Base-by-base conservation (phyloP, 2,888 invertebrate species). In the Agelastica alni region DNA sequence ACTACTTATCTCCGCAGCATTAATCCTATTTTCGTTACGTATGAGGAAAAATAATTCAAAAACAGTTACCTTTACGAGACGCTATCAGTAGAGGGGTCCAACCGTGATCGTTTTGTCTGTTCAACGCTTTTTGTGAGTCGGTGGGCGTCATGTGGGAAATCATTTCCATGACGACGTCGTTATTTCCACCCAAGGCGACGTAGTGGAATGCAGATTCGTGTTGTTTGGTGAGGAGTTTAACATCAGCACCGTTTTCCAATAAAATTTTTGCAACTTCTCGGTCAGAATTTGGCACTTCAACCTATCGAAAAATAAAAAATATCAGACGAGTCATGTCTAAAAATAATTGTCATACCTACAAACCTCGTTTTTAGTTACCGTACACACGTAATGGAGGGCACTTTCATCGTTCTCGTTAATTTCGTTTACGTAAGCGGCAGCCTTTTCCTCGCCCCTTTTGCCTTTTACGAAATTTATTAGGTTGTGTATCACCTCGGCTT, bases 41-140 rank as follows among this genome's bases (percentile, higher is more conserved):
- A n/a, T n/a, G n/a, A n/a, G n/a, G n/a, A n/a, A n/a, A n/a, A n/a
- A n/a, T n/a, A n/a, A n/a, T n/a, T n/a, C n/a, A n/a, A n/a, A n/a
- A n/a, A n/a, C n/a, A n/a, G 22, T 41, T 53, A 66, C 70, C 99
- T 73, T 92, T 85, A 72, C 97, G 89, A 70, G 97, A 93, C 13
- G 99, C 98, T 66, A 98, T 96, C 45, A 98, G 80, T 62, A 99
- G 80, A 9, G 99, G 98, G 0, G 98, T 97, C 96, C 98, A 98
- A 5, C 99, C 91, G 60, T 94, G 88, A 53, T 89, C 89, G 52
- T 93, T 92, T 75, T 98, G 98, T 69, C 89, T 88, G 75, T 99
- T 99, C 66, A 98, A 83, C 0, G 96, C 95, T 75, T 91, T 89
- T 70, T 96, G 93, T n/a, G 96, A 87, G 60, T 93, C 92, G 1